Evolutionary conservation across 2,797 vertebrate species (phyloP), one percentile per base, ranked within the genome.

Genomic region (Coluber constrictor): DNA sequence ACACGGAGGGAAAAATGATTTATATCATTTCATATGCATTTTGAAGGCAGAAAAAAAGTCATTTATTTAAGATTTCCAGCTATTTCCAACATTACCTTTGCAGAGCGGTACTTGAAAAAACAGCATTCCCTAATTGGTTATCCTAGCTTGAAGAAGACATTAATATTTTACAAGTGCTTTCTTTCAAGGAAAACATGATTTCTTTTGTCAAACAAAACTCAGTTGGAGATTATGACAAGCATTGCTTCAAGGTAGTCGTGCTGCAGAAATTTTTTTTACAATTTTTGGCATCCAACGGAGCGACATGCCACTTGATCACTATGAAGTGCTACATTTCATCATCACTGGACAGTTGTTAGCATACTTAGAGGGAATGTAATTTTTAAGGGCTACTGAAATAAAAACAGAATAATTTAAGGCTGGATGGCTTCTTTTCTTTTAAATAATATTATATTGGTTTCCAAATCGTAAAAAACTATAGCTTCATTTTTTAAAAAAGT

Each of bases 271-370:
- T 61, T 61, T 25, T 27, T 61, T 23, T 88, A 37, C 89, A 91
- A 93, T 86, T 94, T 83, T n/a, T 93, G 94, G 94, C 93, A 96
- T 94, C 91, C 94, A 94, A 90, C 92, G 89, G 12, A 90, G 51
- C 18, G 93, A 89, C 59, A 1, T 3, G 87, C 43, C 20, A 61
- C 83, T 93, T 92, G 90, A 95, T 91, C 51, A 86, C 37, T 1
- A 0, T 93, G 94, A 92, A 0, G 25, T 94, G 95, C 95, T 95
- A 92, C 10, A 18, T 86, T 95, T 94, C 95, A 95, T 96, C 95
- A 93, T 92, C 0, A 5, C 90, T 89, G 32, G 92, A 1, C 94
- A 94, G 88, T 93, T 63, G 95, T 70, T 92, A 29, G 47, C 61
- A 94, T 27, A 0, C 74, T 93, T 89, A 5, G 43, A 32, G 11